Evolutionary conservation across 2,113 vertebrate genomes (phyloP), one percentile per base, ranked within the genome.

Genomic region (Trematocara zebra): DNA sequence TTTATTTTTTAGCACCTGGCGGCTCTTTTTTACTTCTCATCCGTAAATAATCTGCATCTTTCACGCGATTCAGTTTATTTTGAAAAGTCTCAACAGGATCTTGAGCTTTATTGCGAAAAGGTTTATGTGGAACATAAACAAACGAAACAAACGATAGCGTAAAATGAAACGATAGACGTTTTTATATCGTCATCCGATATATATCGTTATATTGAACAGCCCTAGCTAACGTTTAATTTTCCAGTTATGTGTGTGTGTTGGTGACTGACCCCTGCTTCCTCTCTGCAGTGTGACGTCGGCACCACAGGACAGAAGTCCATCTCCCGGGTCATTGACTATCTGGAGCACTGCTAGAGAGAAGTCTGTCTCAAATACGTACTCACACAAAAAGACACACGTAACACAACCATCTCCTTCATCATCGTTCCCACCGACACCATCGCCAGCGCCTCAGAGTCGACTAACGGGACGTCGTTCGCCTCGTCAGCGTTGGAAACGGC

Each of bases 271-370:
- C 11, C 15, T 84, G 1, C 37, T 47, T 44, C 80, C 10, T 83
- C 59, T 23, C 82, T 76, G 20, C 95, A 99, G 98, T 99, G 98
- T 96, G 98, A 98, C 92, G 97, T 99, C 88, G 98, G 98, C 97
- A 98, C 98, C 88, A 95, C 98, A 37, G 98, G 98, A 93, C 98
- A 99, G 97, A 99, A 99, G 94, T 99, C 98, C 82, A 98, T 99
- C 96, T 98, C 98, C 91, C 96, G 98, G 95, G 97, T 99, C 96
- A 99, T 99, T 92, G 98, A 99, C 89, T 99, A 98, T 95, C 97
- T 99, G 97, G 98, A 99, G 96, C 98, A 99, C 94, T 99, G 98
- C 97, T 99, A 99, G 96, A 97, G 90, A 85, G 40, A 51, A 33
- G 37, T 87, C 64, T 47, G 33, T 40, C 80, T 10, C 82, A 44